Base-by-base conservation (phyloP, 2,888 invertebrate genomes). In the Diogma glabrata region DNA sequence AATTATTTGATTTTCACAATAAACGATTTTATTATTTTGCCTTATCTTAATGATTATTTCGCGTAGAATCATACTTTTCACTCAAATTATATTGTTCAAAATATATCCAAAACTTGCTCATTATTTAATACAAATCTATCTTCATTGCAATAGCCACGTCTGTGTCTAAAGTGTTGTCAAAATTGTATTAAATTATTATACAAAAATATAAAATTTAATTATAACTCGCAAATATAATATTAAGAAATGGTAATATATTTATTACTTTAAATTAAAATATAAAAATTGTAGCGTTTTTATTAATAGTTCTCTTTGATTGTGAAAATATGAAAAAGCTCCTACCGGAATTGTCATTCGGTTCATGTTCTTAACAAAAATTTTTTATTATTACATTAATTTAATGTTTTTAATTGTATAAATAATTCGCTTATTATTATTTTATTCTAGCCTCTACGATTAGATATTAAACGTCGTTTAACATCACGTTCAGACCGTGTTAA, bases 401-500 rank as follows among this genome's bases (percentile, higher is more conserved):
- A n/a, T n/a, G n/a, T n/a, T 40, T 40, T 9, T 19, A 40, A 4
- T 10, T 4, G 10, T 8, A 43, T 26, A 26, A 22, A 26, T 26
- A 4, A 2, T 16, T 23, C 9, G 14, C 4, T 14, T 16, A 3
- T 38, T 38, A 16, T 17, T 3, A 20, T 4, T 45, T 45, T 23
- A 26, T 72, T 72, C 38, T 63, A 89, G 96, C 96, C 96, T 61
- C 79, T 97, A 57, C 84, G 94, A 68, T 76, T 99, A 70, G 99
- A 99, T 72, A 96, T 99, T 67, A 99, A 97, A 75, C 84, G 97
- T 66, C 94, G 92, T 72, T 74, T 99, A 67, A 91, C 97, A 51
- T 95, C 97, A 50, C 82, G 99, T 58, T 97, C 97, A 8, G 99
- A 99, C 72, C 82, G 99, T 59, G 97, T 99, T 49, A 99, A 99